A percentile compares a stretch with the other conserved stretches of the same genome.
These are phyloP conservation scores for Apaloderma vittatum DNA, from an alignment of 2,113 vertebrate species.

Conservation along the genomic window DNA sequence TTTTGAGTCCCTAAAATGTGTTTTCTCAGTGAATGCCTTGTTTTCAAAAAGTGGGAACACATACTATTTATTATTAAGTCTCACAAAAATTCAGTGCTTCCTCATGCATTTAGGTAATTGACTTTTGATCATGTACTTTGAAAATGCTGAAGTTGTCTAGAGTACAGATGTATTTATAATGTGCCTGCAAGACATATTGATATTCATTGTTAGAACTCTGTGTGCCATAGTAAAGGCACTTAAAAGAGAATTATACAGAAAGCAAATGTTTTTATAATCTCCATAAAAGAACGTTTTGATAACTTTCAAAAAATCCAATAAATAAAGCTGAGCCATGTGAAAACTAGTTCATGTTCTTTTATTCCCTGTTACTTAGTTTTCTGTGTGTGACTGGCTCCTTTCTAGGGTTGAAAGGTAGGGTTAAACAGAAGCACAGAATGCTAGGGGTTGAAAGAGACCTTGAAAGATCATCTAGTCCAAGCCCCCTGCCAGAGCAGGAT, in stretches of 20 bases:
- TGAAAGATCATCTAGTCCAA: too few species aligned
- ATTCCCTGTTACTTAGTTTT: not conserved
- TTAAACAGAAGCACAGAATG: too few species aligned
- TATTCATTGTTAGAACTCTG: not conserved
- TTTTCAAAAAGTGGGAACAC: not conserved
- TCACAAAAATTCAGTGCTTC: not conserved
- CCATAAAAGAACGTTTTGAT: not conserved
- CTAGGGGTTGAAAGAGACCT: too few species aligned
- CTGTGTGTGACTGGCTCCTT: not conserved
- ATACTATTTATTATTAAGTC: not conserved
- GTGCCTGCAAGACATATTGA: not conserved
- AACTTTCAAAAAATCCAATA: not conserved
- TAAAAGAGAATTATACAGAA: not conserved
- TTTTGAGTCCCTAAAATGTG: not conserved
- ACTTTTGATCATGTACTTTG: not conserved
- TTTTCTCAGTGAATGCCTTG: not conserved
- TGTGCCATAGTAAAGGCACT: not conserved
- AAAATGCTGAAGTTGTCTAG: not conserved
- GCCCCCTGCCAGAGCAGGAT: too few species aligned
- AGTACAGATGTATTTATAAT: not conserved
- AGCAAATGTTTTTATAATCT: not conserved
- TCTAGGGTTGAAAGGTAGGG: not conserved
- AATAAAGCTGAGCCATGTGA: not conserved
- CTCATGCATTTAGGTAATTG: not conserved
- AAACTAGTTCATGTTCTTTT: not conserved